Evolutionary conservation across 2,113 vertebrate genomes (phyloP), one percentile per base, ranked within the genome.

Genomic region (Oryzias curvinotus): DNA sequence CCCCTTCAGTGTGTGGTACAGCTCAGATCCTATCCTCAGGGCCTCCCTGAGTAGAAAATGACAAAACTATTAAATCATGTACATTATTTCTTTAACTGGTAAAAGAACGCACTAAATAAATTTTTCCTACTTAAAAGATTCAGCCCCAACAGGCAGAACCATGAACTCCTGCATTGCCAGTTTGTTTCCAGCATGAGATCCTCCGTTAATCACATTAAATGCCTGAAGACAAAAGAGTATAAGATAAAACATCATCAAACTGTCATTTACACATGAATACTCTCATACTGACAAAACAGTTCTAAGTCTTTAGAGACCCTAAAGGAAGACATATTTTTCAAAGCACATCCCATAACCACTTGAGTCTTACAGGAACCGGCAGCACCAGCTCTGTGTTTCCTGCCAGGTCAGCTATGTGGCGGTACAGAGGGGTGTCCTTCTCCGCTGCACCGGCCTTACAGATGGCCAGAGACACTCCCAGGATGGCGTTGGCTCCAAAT

Each of bases 161-260:
- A 98, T 96, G 78, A 98, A 97, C 82, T 98, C 96, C 86, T 98
- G 96, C 96, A 98, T 96, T 55, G 95, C 96, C 83, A 97, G 90
- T 71, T 97, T 97, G 90, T 97, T 97, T 47, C 96, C 96, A 18
- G 96, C 96, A 0, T 98, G 96, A 65, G 96, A 97, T 46, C 96
- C 96, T 54, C 96, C 96, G 0, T 97, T 98, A 85, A 98, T 97
- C 68, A 98, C 96, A 0, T 97, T 98, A 85, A 98, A 98, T 64
- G 96, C 96, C 96, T 98, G 73, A 13, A 10, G 14, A 6, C 19
- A 8, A 3, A 25, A 17, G 48, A 49, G 5, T 14, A 30, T 8
- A 1, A 7, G 4, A 36, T 4, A 36, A 47, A 47, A 47, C 17
- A 47, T 47, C 45, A 16, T n/a, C 45, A 47, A 47, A 47, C 15